These are phyloP conservation scores for Porites lutea DNA, from an alignment of 64 coral and sea anemone species.

Conservation along the genomic window DNA sequence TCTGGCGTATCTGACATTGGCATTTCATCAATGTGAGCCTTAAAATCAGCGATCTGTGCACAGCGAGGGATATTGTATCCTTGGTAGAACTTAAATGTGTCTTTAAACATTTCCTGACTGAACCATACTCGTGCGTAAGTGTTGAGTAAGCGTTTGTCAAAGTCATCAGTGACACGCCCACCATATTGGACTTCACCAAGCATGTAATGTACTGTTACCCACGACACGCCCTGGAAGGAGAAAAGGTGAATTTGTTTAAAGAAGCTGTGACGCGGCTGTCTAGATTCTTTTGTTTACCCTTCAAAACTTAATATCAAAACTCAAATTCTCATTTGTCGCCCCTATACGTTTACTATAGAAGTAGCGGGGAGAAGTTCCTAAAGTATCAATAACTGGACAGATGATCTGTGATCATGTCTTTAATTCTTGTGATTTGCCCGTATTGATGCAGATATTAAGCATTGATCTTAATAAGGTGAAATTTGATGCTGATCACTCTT, in stretches of 20 bases:
- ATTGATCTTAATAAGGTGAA: too few relatives aligned
- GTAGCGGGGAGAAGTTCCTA: too few relatives aligned
- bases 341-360: too few relatives aligned
- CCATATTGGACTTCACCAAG: conserved; percentile 99
- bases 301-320: too few relatives aligned
- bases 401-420: too few relatives aligned
- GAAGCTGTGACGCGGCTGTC: background rate
- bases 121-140: conserved; percentile 93
- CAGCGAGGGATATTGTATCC: conserved; percentile 94
- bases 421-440: too few relatives aligned
- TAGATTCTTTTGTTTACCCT: too few relatives aligned
- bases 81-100: conserved; percentile 95
- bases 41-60: conserved; percentile 88
- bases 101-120: conserved; percentile 88
- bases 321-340: background rate
- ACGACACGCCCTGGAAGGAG: conserved; percentile 84
- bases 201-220: conserved; percentile 99
- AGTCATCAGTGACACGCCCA: conserved; percentile 95
- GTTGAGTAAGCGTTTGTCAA: conserved; percentile 95
- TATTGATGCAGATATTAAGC: too few relatives aligned
- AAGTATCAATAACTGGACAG: too few relatives aligned
- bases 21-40: conserved; percentile 86
- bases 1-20: conserved; percentile 94
- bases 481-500: too few relatives aligned
- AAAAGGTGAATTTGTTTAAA: background rate